Evolutionary conservation across 2,797 vertebrate genomes (phyloP).

Genomic region (Gila robusta): DNA sequence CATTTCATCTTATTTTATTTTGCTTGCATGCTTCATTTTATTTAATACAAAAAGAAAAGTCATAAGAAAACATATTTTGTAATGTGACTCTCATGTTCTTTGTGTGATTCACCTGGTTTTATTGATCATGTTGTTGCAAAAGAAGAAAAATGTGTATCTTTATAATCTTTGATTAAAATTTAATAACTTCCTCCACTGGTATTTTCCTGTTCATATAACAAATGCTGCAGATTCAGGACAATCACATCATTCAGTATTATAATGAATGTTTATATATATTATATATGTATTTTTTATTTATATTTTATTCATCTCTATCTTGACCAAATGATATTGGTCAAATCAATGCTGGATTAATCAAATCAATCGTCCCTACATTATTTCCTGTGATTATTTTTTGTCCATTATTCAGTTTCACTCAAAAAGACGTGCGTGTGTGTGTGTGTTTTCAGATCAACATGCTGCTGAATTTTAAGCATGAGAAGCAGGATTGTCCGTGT

Average conservation of each 20-base stretch:
- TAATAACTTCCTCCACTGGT: no score
- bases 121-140: not conserved
- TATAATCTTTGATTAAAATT: not conserved
- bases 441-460: slow-evolving; percentile 88
- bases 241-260: no score
- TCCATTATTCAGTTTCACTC: no score
- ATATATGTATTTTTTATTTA: no score
- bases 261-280: no score
- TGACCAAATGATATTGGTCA: no score
- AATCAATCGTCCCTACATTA: no score
- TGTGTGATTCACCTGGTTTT: not conserved
- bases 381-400: no score
- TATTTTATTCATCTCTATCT: no score
- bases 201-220: no score
- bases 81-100: not conserved
- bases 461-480: slow-evolving; percentile 94
- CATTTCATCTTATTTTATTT: not conserved
- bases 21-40: not conserved
- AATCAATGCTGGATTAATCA: no score
- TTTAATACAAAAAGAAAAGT: not conserved
- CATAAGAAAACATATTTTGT: not conserved
- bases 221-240: no score
- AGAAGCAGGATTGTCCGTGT: slow-evolving; percentile 94
- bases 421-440: not conserved
- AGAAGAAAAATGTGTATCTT: not conserved